Evolutionary conservation across 2,797 vertebrate genomes (phyloP).

Genomic region (Morelia viridis): DNA sequence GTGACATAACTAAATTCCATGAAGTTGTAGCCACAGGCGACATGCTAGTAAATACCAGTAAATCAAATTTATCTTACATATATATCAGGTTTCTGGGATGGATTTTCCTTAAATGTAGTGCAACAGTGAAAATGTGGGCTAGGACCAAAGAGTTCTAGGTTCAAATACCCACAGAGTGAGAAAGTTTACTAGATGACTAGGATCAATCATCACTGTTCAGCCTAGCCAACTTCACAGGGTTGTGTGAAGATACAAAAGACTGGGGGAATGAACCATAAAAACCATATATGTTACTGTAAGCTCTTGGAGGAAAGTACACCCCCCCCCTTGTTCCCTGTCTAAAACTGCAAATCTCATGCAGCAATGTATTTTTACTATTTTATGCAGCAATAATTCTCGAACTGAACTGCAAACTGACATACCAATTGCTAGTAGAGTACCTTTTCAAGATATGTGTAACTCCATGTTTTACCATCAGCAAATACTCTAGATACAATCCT

Average conservation of each 20-base stretch:
- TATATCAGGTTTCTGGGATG: neutral
- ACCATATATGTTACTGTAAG: neutral
- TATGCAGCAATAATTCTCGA: neutral
- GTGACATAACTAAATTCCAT: neutral
- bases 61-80: neutral
- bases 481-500: slow-evolving; percentile 91
- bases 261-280: neutral
- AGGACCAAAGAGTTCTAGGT: neutral
- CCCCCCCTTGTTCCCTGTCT: neutral
- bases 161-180: neutral
- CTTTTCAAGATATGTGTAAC: slow-evolving; percentile 97
- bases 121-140: neutral
- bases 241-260: neutral
- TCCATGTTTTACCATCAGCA: slow-evolving; percentile 99
- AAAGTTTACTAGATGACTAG: neutral
- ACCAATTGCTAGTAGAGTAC: slow-evolving; percentile 50
- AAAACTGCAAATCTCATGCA: neutral
- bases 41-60: neutral
- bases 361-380: neutral
- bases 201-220: neutral
- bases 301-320: neutral
- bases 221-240: neutral
- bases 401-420: neutral
- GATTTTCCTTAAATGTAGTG: neutral
- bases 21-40: neutral